A percentile compares a stretch with the other conserved stretches of the same genome.
Evolutionary conservation across 1,140 invertebrate genomes (phyloP).

Genomic region (Phenacoccus solenopsis): DNA sequence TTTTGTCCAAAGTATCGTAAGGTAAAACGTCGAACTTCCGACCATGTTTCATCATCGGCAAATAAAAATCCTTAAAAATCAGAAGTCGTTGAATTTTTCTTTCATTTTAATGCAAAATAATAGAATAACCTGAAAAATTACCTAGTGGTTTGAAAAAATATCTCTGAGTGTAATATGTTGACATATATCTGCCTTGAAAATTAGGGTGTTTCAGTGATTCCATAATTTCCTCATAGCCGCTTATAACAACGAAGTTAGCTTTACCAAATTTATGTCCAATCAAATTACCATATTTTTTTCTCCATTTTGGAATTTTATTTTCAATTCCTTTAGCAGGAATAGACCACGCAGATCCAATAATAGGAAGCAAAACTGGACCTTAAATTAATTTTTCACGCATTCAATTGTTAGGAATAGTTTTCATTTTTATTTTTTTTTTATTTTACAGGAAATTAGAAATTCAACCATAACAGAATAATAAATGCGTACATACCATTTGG

Average conservation of each 20-base stretch:
- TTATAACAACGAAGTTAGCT: background rate
- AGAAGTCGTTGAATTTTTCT: background rate
- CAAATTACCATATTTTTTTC: background rate
- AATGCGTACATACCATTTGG: background rate
- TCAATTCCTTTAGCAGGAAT: background rate
- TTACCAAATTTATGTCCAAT: background rate
- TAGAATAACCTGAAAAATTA: background rate
- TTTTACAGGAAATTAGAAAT: no score
- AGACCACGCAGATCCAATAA: background rate
- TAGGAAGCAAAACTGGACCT: background rate
- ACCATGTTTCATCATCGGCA: background rate
- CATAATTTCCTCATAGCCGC: background rate
- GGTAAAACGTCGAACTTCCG: conserved; percentile 4
- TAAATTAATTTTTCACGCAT: no score
- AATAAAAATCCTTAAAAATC: background rate
- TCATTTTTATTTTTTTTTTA: no score
- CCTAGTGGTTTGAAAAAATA: background rate
- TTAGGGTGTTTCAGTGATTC: background rate
- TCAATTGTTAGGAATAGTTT: no score
- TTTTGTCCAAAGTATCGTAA: background rate
- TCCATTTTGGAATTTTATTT: background rate
- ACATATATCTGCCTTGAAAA: background rate
- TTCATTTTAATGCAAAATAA: no score
- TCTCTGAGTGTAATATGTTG: background rate
- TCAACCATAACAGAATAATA: background rate